These are phyloP conservation scores for Dicrurus megarhynchus DNA, from an alignment of 2,113 vertebrate genomes.

Conservation along the genomic window DNA sequence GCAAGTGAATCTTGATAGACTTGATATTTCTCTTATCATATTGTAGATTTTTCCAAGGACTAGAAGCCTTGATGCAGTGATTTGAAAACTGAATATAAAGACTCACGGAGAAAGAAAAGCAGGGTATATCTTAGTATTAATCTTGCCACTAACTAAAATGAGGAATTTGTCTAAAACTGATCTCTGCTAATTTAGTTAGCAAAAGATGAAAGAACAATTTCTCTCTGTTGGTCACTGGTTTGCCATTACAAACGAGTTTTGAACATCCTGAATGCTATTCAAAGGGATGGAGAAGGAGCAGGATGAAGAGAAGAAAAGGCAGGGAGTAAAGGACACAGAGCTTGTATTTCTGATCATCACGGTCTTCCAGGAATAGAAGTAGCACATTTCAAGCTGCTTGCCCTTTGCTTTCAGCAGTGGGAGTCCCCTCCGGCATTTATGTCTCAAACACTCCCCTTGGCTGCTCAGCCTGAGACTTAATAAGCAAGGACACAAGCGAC, in stretches of 20 bases:
- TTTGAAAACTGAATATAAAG: not conserved
- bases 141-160: not conserved
- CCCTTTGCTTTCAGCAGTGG: slow-evolving; percentile 25
- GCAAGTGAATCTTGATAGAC: not conserved
- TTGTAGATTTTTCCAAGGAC: not conserved
- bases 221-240: not conserved
- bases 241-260: slow-evolving; percentile 2
- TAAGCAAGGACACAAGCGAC: slow-evolving; percentile 63
- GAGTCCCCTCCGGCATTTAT: slow-evolving; percentile 4
- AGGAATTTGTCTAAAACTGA: not conserved
- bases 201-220: not conserved
- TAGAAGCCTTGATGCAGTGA: not conserved
- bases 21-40: not conserved
- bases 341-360: slow-evolving; percentile 25
- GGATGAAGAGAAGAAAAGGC: not conserved
- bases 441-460: slow-evolving; percentile 53
- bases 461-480: slow-evolving; percentile 65
- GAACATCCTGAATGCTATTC: slow-evolving; percentile 36
- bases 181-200: not conserved
- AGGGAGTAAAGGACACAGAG: not conserved
- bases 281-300: slow-evolving; percentile 6
- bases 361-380: slow-evolving; percentile 26
- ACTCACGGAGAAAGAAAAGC: not conserved
- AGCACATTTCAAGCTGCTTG: slow-evolving; percentile 39
- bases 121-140: not conserved